phyloP scores from a whole-genome alignment of 2,113 vertebrate genomes.

The Pygoscelis adeliae region DNA sequence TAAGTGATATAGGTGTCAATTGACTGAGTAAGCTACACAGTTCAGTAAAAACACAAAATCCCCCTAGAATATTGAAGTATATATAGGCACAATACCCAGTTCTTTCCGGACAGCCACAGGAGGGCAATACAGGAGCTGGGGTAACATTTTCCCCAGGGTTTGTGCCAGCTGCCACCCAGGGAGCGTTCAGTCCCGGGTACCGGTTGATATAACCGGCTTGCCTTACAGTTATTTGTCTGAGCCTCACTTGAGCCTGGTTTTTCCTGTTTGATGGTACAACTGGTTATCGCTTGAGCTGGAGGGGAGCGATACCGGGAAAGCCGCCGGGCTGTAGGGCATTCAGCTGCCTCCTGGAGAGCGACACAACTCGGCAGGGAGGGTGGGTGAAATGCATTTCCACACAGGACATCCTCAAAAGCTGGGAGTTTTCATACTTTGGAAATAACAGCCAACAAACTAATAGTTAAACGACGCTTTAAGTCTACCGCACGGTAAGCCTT shows the following conservation, averaged over 20 bases:
- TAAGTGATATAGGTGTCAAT: accelerated
- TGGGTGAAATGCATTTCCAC: background rate
- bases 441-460: background rate
- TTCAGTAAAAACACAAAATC: background rate
- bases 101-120: background rate
- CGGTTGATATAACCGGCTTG: background rate
- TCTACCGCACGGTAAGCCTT: accelerated
- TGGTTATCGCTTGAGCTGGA: background rate
- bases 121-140: background rate
- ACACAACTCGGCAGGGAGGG: accelerated
- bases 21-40: background rate
- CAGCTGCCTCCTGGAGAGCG: background rate
- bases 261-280: background rate
- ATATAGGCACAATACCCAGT: accelerated
- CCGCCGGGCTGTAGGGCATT: background rate
- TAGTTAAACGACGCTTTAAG: background rate
- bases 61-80: accelerated
- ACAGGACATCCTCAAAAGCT: background rate
- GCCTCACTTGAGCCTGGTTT: background rate
- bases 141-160: background rate
- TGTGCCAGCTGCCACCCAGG: background rate
- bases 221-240: background rate
- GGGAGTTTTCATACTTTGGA: background rate
- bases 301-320: background rate
- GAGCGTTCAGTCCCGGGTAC: background rate